Base-by-base conservation (phyloP, 2,113 vertebrate species). In the Cebidichthys violaceus region DNA sequence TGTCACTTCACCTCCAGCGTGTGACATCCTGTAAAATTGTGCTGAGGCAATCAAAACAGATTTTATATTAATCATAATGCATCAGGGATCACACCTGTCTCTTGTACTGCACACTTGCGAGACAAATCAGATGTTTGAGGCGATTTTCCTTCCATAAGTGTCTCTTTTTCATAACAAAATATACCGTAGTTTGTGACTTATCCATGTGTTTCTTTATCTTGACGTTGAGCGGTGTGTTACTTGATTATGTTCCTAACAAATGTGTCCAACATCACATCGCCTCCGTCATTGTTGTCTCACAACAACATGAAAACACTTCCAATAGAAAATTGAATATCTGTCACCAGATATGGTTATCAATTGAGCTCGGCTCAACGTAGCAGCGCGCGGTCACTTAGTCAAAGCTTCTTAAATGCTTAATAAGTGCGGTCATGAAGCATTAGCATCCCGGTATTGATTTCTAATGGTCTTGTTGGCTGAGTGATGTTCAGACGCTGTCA, bases 381-480 rank as follows among this genome's bases (percentile, higher is more conserved):
- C 65, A 18, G 50, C 2, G 2, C 57, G 71, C 3, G 83, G 76
- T 66, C 78, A 79, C 73, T 83, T 45, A 50, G 54, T 39, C 71
- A 72, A 68, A 54, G 81, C 71, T 85, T 86, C 77, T 70, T 84
- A 79, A 88, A 82, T 83, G 82, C 57, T 77, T 82, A 80, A 74
- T 86, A 78, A 79, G 72, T 77, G 75, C n/a, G 43, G 27, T 79
- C 67, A 64, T 64, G 71, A 77, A 73, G 71, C 81, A 79, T 79
- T 61, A 72, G 37, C 62, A 11, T 73, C 84, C 50, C 59, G 29
- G 22, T 62, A 89, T 92, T 79, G 83, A 91, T 86, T 70, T 79
- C 11, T 65, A 27, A 45, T 52, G 61, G 69, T 83, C 65, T 55
- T 11, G 24, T 57, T 43, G 61, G 43, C 81, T 80, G 83, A 90